phyloP scores from a whole-genome alignment of 2,797 vertebrate genomes.

The Phalanger gymnotis region DNA sequence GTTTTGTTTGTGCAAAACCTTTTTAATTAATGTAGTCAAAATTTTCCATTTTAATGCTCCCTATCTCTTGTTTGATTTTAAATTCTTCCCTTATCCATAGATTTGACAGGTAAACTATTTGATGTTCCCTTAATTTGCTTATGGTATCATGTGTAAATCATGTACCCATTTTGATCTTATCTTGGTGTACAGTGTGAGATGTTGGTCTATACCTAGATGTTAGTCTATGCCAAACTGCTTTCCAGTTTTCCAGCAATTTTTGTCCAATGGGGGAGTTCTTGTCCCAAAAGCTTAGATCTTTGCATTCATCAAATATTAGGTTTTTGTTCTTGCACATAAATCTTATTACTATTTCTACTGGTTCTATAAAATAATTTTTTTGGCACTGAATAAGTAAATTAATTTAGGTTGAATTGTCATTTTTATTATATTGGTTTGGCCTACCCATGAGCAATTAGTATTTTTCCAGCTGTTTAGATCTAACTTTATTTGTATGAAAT shows the following conservation, averaged over 20 bases:
- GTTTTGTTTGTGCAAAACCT: background rate
- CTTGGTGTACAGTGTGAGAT: background rate
- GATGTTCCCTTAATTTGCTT: background rate
- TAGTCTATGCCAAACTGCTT: background rate
- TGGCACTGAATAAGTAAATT: no score
- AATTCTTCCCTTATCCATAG: background rate
- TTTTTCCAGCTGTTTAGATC: no score
- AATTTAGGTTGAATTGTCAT: no score
- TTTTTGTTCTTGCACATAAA: background rate
- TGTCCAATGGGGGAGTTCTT: background rate
- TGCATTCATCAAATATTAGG: background rate
- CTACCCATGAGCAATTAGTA: no score
- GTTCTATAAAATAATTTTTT: background rate
- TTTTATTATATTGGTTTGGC: no score
- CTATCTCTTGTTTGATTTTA: background rate
- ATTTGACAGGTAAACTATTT: background rate
- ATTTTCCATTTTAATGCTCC: background rate
- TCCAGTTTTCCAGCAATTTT: background rate
- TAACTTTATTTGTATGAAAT: no score
- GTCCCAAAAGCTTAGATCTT: background rate
- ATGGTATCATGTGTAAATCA: background rate
- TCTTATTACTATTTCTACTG: background rate
- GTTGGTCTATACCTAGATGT: background rate
- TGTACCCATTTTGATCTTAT: background rate
- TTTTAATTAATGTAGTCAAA: background rate